Percentiles rank a stretch among this genome's conserved stretches.
These are phyloP conservation scores for Hirudo medicinalis DNA, from an alignment of 1,140 invertebrate species.

Conservation along the genomic window DNA sequence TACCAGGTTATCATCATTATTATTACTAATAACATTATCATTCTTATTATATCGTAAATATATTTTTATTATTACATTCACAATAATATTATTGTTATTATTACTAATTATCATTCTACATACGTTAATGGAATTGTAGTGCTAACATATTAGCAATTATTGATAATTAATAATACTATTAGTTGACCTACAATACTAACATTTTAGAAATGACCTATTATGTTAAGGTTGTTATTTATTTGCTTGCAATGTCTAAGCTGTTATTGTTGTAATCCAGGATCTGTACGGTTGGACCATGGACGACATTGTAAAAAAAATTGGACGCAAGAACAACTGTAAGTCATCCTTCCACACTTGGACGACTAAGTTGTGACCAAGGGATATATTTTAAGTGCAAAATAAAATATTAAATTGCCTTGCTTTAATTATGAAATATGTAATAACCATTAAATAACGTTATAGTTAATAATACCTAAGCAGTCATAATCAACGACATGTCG, in stretches of 20 bases:
- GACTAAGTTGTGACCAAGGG: too few relatives aligned
- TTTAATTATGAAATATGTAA: too few relatives aligned
- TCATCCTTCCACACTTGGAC: slow-evolving; percentile 19
- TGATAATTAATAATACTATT: too few relatives aligned
- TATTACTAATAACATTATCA: not conserved
- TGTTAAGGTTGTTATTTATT: not conserved
- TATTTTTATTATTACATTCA: not conserved
- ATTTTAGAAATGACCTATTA: too few relatives aligned
- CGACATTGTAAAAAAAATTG: slow-evolving; percentile 84
- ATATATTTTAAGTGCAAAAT: too few relatives aligned
- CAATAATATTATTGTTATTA: slow-evolving; percentile 5
- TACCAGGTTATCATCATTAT: slow-evolving; percentile 53
- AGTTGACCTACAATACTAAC: too few relatives aligned
- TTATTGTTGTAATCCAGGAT: slow-evolving; percentile 46
- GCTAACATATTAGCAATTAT: too few relatives aligned
- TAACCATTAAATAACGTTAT: too few relatives aligned
- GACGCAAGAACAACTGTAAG: slow-evolving; percentile 87
- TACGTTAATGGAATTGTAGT: too few relatives aligned
- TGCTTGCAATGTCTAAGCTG: not conserved
- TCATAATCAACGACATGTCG: too few relatives aligned
- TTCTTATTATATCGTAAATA: not conserved
- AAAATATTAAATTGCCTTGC: too few relatives aligned
- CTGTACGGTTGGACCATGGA: slow-evolving; percentile 99
- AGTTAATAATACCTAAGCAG: too few relatives aligned
- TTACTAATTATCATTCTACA: slow-evolving; percentile 2